These are phyloP conservation scores for Diplogasteroides magnus DNA, from an alignment of 1,140 invertebrate species.

Conservation along the genomic window DNA sequence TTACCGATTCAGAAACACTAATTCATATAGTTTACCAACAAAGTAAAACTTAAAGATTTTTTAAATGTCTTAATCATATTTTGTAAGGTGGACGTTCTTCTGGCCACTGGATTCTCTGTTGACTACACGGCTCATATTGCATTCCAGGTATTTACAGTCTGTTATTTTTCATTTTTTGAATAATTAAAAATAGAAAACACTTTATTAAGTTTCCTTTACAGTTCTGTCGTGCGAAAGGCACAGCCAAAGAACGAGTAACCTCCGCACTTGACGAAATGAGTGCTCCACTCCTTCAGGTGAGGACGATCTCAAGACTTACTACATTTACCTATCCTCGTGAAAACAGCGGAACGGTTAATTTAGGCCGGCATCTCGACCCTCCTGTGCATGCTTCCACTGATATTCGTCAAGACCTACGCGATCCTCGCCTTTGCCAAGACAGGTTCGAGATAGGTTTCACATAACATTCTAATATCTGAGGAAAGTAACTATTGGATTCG, in stretches of 20 bases:
- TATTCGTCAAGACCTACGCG: constrained; percentile 51
- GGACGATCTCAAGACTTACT: neutral
- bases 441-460: constrained; percentile 35
- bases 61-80: too few relatives aligned
- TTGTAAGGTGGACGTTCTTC: constrained; percentile 37
- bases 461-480: constrained; percentile 38
- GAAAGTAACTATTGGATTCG: neutral
- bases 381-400: constrained; percentile 48
- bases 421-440: constrained; percentile 55
- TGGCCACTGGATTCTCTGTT: constrained; percentile 50
- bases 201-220: neutral
- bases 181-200: neutral
- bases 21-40: too few relatives aligned
- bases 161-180: neutral
- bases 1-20: too few relatives aligned
- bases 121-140: constrained; percentile 54
- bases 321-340: neutral
- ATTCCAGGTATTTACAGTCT: constrained; percentile 29
- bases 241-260: constrained; percentile 36
- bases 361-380: constrained; percentile 43
- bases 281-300: neutral
- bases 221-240: constrained; percentile 17
- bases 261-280: constrained; percentile 27
- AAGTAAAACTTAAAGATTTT: too few relatives aligned
- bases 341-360: too few relatives aligned